phyloP scores from a whole-genome alignment of 92 coral and sea anemone species.

The Hydrozoanthus gracilis region DNA sequence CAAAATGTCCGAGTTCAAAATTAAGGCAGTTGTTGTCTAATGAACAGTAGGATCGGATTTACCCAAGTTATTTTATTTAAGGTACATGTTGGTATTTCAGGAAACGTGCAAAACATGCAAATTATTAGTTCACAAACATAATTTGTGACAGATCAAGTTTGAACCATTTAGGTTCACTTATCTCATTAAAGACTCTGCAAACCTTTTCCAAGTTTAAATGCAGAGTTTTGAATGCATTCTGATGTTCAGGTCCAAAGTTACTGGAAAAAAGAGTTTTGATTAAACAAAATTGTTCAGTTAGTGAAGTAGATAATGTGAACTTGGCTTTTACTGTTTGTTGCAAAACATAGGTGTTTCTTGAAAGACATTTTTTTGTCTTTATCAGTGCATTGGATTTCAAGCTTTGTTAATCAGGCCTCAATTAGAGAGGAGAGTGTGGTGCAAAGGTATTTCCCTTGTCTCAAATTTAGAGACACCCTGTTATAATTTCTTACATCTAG shows the following conservation, averaged over 20 bases:
- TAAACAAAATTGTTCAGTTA: not conserved
- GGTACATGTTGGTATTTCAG: not conserved
- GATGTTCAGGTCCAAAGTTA: not conserved
- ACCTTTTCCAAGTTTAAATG: not conserved
- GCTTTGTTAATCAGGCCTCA: not conserved
- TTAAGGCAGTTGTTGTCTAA: not conserved
- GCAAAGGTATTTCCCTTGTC: not conserved
- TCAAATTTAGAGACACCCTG: not conserved
- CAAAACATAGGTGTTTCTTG: not conserved
- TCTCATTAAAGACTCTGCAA: not conserved
- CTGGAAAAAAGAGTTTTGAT: not conserved
- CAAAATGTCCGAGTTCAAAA: not conserved
- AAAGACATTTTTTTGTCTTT: not conserved
- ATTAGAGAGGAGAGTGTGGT: not conserved
- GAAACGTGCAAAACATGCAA: not conserved
- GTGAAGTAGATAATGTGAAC: not conserved
- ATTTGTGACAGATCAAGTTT: not conserved
- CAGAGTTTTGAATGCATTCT: not conserved
- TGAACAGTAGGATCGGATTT: not conserved
- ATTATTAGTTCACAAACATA: not conserved
- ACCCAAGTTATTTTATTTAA: not conserved
- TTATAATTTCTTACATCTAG: not conserved
- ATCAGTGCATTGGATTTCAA: not conserved
- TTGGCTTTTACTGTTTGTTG: not conserved
- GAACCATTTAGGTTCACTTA: not conserved